A percentile compares a stretch with the other conserved stretches of the same genome.
phyloP scores from a whole-genome alignment of 2,113 vertebrate species.

The Herpetotheres cachinnans region DNA sequence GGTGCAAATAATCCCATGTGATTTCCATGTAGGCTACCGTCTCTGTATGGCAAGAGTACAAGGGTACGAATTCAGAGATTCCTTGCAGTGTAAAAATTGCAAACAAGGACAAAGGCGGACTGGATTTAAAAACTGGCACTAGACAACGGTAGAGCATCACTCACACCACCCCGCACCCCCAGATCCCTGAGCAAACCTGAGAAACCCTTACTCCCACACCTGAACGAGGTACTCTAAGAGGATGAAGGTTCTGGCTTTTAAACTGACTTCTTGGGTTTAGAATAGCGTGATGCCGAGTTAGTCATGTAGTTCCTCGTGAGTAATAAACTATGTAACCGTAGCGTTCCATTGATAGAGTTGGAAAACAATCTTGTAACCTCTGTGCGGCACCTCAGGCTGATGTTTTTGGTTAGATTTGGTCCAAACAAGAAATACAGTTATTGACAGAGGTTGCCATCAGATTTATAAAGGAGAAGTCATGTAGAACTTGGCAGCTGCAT shows the following conservation, averaged over 20 bases:
- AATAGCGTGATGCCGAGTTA: too few relatives aligned
- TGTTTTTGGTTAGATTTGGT: background rate
- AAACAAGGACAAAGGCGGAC: background rate
- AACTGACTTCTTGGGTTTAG: too few relatives aligned
- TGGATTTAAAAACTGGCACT: background rate
- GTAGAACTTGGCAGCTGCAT: background rate
- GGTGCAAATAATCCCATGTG: background rate
- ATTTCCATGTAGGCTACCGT: background rate
- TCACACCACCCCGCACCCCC: background rate
- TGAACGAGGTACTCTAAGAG: rapidly evolving
- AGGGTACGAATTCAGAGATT: background rate
- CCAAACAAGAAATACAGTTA: background rate
- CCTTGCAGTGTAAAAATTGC: background rate
- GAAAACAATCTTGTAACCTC: background rate
- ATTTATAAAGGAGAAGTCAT: background rate
- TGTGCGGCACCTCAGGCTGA: background rate
- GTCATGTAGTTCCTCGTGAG: background rate
- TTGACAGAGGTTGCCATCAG: too few relatives aligned
- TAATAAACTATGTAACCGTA: too few relatives aligned
- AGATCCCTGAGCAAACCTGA: background rate
- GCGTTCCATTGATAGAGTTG: background rate
- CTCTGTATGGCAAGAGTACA: background rate
- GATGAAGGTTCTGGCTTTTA: background rate
- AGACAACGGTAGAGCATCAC: background rate
- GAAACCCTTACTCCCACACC: background rate